phyloP scores from a whole-genome alignment of 1,140 invertebrate species.

The Diorhabda carinulata region DNA sequence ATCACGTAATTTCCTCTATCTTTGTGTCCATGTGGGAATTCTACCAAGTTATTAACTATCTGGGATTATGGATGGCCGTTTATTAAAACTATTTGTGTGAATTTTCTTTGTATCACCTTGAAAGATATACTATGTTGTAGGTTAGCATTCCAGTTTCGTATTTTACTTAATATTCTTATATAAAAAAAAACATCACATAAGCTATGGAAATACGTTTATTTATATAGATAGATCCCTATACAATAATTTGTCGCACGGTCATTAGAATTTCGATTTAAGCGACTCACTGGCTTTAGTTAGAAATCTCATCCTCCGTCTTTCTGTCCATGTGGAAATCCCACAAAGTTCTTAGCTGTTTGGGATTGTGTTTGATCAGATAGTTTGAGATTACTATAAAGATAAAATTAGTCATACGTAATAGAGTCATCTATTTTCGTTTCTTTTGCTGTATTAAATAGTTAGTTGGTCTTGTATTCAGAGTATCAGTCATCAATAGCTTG shows the following conservation, averaged over 20 bases:
- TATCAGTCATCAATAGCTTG: no score
- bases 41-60: not conserved
- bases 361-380: not conserved
- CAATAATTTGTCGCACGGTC: not conserved
- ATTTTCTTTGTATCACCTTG: no score
- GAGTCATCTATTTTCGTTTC: not conserved
- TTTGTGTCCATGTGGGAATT: not conserved
- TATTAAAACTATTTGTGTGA: no score
- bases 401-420: slow-evolving; percentile 3
- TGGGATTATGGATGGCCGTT: not conserved
- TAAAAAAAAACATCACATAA: no score
- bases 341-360: not conserved
- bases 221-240: no score
- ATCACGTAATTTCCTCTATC: not conserved
- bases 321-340: not conserved
- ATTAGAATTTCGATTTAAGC: not conserved
- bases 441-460: no score
- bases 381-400: not conserved
- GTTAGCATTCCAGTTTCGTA: no score
- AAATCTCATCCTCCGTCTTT: not conserved
- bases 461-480: no score
- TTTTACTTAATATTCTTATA: no score
- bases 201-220: no score
- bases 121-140: no score
- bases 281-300: not conserved